These are phyloP conservation scores for Oligia fasciuncula DNA, from an alignment of 2,888 invertebrate genomes.

Conservation along the genomic window DNA sequence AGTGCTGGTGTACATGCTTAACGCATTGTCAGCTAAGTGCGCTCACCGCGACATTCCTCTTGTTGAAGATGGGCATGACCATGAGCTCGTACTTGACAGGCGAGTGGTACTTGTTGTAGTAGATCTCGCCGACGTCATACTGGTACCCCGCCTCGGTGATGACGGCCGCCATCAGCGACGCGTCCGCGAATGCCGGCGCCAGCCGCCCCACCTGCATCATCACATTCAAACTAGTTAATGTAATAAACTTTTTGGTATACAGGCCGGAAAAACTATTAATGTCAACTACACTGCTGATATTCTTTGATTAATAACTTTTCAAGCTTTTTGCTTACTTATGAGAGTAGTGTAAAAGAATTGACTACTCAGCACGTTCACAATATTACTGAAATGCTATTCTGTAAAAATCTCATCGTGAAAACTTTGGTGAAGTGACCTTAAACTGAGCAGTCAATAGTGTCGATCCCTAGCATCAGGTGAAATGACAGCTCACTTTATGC, in stretches of 20 bases:
- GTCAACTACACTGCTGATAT: neutral
- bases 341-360: neutral
- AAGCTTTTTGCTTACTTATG: neutral
- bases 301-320: neutral
- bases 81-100: conserved; percentile 92
- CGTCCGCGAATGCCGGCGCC: conserved; percentile 92
- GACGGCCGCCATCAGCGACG: conserved; percentile 91
- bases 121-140: conserved; percentile 92
- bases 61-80: conserved; percentile 91
- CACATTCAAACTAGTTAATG: neutral
- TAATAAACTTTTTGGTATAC: neutral
- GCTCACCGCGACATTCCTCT: conserved; percentile 85
- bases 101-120: conserved; percentile 92
- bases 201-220: conserved; percentile 66
- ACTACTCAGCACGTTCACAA: neutral
- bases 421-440: no score
- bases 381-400: neutral
- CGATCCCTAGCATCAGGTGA: no score
- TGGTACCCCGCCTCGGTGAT: conserved; percentile 89
- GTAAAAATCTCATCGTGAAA: no score
- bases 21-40: neutral
- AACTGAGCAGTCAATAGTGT: no score
- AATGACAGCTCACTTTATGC: no score
- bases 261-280: neutral
- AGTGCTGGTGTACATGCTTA: neutral